Evolutionary conservation across 2,797 vertebrate genomes (phyloP).

Genomic region (Rhodeus uyekii): DNA sequence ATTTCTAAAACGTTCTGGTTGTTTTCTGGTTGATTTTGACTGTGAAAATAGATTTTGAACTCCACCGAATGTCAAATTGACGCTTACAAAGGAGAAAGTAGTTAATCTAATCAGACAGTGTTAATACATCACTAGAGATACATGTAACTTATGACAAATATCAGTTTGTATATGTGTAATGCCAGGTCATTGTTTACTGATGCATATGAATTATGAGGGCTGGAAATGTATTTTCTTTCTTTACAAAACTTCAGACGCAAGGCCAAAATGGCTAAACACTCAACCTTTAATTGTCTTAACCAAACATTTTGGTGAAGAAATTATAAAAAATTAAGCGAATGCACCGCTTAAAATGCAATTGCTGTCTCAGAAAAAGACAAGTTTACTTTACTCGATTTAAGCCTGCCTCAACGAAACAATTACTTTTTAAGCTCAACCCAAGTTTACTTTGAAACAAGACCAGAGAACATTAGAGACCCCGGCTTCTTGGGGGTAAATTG

Average conservation of each 20-base stretch:
- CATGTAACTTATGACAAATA: not conserved
- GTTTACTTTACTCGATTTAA: too few species aligned
- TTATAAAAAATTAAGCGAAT: too few species aligned
- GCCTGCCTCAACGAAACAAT: slow-evolving; percentile 54
- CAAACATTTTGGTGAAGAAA: too few species aligned
- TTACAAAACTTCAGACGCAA: not conserved
- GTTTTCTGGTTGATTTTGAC: not conserved
- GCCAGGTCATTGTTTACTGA: not conserved
- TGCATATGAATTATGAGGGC: not conserved
- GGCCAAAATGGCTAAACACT: not conserved
- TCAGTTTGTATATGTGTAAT: not conserved
- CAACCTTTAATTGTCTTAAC: too few species aligned
- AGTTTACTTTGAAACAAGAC: slow-evolving; percentile 49
- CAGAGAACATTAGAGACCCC: slow-evolving; percentile 11
- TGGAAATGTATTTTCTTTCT: not conserved
- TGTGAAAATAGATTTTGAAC: not conserved
- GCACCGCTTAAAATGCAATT: too few species aligned
- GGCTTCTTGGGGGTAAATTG: slow-evolving; percentile 22
- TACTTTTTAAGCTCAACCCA: slow-evolving; percentile 37
- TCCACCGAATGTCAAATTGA: not conserved
- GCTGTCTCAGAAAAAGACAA: too few species aligned
- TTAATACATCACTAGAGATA: not conserved
- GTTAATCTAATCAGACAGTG: not conserved
- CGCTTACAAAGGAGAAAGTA: not conserved
- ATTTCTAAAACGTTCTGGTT: not conserved